Evolutionary conservation across 1,140 invertebrate species (phyloP), one percentile per base, ranked within the genome.

Genomic region (Bradysia coprophila): DNA sequence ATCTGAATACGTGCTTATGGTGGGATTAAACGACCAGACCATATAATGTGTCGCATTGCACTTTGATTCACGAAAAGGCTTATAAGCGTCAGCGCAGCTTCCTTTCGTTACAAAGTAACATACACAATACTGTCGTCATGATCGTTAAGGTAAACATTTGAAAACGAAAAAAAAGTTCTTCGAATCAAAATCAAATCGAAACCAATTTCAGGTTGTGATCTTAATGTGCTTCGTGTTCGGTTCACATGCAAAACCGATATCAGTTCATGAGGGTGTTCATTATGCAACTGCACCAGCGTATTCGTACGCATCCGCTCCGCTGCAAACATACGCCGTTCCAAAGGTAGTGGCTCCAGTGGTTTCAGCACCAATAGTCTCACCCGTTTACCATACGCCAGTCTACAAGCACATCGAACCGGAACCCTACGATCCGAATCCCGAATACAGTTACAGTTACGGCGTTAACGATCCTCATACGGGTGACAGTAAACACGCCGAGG

Each of bases 371-470:
- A 45, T 50, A 33, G 53, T 51, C 18, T 51, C 50, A 39, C 50
- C 54, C 23, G 54, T 61, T 4, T 28, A 62, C 10, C 51, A 63
- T 33, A 52, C 53, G 11, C 53, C 59, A 21, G 60, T 63, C 34
- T 50, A 57, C 4, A 51, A 60, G 15, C 47, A 65, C 22, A 51
- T 62, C 40, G 54, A 47, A 43, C 46, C 67, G 0, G 73, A 79
- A 53, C 69, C 73, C 18, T 67, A 71, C 46, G 75, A 79, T 58
- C 69, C 75, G 4, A 70, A 78, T 60, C 79, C 77, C 3, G 70
- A 74, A 33, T 82, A 82, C 56, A 74, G 69, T 53, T 81, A 73
- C 62, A 69, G 73, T 18, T 83, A 81, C 58, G 73, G 74, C 28
- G 75, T 82, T 2, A 67, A 72, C 10, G 79, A 83, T 53, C 72